These are phyloP conservation scores for Tupiocoris notatus DNA, from an alignment of 2,888 invertebrate species.

Conservation along the genomic window DNA sequence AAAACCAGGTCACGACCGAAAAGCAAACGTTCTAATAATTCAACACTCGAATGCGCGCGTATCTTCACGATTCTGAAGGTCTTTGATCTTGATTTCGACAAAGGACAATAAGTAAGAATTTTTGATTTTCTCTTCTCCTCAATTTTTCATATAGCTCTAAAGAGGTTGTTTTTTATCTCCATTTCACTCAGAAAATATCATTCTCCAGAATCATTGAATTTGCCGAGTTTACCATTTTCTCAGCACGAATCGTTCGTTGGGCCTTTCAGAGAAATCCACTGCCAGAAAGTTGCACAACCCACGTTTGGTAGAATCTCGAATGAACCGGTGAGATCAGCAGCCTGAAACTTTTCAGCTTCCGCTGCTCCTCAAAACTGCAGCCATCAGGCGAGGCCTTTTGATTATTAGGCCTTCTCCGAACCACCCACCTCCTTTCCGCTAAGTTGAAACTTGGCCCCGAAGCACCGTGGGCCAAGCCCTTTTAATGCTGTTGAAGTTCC, in stretches of 20 bases:
- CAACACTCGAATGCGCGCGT: too few relatives aligned
- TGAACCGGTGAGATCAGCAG: neutral
- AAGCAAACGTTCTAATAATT: too few relatives aligned
- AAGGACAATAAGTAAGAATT: too few relatives aligned
- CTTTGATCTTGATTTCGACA: too few relatives aligned
- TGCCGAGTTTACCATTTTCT: too few relatives aligned
- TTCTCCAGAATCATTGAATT: too few relatives aligned
- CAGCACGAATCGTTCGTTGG: too few relatives aligned
- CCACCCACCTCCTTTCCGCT: neutral
- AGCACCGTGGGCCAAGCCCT: neutral
- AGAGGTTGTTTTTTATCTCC: too few relatives aligned
- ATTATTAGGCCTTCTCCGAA: neutral
- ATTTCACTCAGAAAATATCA: too few relatives aligned
- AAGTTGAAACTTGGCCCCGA: neutral
- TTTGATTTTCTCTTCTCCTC: too few relatives aligned
- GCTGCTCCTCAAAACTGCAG: neutral
- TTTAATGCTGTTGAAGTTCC: neutral
- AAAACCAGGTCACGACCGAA: neutral
- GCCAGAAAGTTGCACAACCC: neutral
- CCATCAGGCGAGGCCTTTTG: neutral
- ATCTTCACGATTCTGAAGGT: too few relatives aligned
- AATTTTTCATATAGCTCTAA: too few relatives aligned
- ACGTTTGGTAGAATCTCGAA: neutral
- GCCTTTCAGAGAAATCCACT: neutral
- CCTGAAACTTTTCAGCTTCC: neutral